Evolutionary conservation across 2,888 invertebrate species (phyloP).

Genomic region (Sphecodes monilicornis): DNA sequence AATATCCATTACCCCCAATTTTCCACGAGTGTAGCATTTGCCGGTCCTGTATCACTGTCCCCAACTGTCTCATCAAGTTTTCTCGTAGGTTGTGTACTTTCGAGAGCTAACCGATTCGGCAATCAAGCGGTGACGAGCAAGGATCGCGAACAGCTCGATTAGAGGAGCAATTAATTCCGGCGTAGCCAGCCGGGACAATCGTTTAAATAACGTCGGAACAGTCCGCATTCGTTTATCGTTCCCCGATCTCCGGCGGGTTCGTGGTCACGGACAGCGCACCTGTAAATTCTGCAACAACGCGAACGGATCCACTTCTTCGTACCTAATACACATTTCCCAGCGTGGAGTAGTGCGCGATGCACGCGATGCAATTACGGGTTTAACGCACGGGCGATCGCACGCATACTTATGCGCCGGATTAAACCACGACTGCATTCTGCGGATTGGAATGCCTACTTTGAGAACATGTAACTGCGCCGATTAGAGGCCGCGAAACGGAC

Average conservation of each 20-base stretch:
- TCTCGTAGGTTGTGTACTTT: neutral
- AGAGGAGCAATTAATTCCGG: neutral
- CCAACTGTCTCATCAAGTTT: neutral
- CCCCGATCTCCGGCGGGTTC: slow-evolving; percentile 1
- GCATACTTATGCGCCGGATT: slow-evolving; percentile 29
- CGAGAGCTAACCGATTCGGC: neutral
- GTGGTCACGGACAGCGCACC: neutral
- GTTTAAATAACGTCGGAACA: slow-evolving; percentile 7
- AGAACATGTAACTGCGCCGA: slow-evolving; percentile 35
- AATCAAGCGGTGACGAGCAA: neutral
- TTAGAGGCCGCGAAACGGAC: slow-evolving; percentile 41
- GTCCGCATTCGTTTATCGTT: slow-evolving; percentile 6
- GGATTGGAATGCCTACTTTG: slow-evolving; percentile 31
- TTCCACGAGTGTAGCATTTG: too few species aligned
- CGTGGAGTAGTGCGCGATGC: slow-evolving; percentile 25
- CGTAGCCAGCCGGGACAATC: neutral
- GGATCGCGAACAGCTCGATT: neutral
- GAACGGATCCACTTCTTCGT: slow-evolving; percentile 9
- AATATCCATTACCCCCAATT: too few species aligned
- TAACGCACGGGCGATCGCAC: slow-evolving; percentile 40
- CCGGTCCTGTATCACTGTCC: too few species aligned
- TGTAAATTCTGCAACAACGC: slow-evolving; percentile 30
- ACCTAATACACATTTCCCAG: slow-evolving; percentile 28
- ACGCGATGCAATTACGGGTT: slow-evolving; percentile 50
- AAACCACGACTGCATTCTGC: slow-evolving; percentile 30